Evolutionary conservation across 2,113 vertebrate genomes (phyloP), one percentile per base, ranked within the genome.

Genomic region (Ranitomeya variabilis): DNA sequence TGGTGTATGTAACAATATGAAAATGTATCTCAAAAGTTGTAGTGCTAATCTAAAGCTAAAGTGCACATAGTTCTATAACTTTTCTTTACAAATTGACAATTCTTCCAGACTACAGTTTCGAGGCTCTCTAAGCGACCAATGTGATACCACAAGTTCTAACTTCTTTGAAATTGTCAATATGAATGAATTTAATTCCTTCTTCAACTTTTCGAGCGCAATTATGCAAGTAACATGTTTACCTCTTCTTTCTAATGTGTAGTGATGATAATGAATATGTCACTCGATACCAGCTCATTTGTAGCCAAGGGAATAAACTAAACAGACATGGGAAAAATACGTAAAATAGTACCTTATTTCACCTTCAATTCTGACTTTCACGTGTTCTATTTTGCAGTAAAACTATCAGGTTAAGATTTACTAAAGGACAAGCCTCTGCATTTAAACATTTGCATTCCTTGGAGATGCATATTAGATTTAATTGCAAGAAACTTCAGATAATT

Each of bases 311-410:
- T 84, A 71, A 14, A 71, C 66, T 84, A 55, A 69, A 51, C 9
- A 71, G 64, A 18, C 51, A 6, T 69, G 82, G 82, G 66, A 84
- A 54, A 55, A 69, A 71, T 84, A 55, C 31, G 52, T 26, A 15
- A 7, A 69, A 54, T 55, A 69, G 31, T 69, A 71, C 64, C 82
- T 84, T 69, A 84, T 69, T 66, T 84, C 82, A 69, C 82, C 82
- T 84, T 84, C 55, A 26, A 69, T 84, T 84, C 15, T 45, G 9
- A 15, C 14, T 26, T 69, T n/a, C 45, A 23, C 45, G 9, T 11
- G n/a, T 84, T n/a, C n/a, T 26, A 12, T 67, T 55, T 84, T 69
- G 51, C 51, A 84, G 64, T 84, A 84, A 84, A 84, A 52, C 82
- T 6, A n/a, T 69, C 45, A 84, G n/a, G 21, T 55, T 51, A 45